Evolutionary conservation across 2,888 invertebrate species (phyloP).

Genomic region (Cosmorhoe ocellata): DNA sequence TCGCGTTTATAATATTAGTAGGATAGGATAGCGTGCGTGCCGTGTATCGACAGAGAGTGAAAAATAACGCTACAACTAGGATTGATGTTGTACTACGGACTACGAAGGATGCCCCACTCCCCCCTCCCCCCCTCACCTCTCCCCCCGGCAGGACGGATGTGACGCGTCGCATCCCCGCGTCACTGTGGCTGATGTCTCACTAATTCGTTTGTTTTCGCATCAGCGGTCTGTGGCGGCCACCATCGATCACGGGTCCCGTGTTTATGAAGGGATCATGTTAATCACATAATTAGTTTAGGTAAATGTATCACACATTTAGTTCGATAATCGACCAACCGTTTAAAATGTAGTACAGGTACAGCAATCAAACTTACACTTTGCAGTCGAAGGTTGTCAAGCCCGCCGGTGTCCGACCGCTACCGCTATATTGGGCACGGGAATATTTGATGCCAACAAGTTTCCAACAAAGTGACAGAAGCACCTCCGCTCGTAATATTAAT

Average conservation of each 20-base stretch:
- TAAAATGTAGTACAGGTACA: too few relatives aligned
- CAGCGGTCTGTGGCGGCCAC: background rate
- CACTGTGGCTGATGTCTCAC: constrained; percentile 3
- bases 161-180: background rate
- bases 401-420: too few relatives aligned
- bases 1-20: too few relatives aligned
- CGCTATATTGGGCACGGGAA: too few relatives aligned
- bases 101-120: background rate
- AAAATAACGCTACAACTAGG: background rate
- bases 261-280: background rate
- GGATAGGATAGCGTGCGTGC: too few relatives aligned
- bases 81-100: constrained; percentile 24
- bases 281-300: too few relatives aligned
- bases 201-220: constrained; percentile 3
- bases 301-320: too few relatives aligned
- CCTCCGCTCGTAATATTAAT: constrained; percentile 19
- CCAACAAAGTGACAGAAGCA: constrained; percentile 14
- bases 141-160: background rate
- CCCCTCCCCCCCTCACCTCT: background rate
- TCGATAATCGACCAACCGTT: too few relatives aligned
- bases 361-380: too few relatives aligned
- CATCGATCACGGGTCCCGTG: background rate
- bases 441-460: too few relatives aligned
- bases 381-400: too few relatives aligned
- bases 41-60: too few relatives aligned